Conservation (phyloP, 2,888 invertebrate genomes). For the Drosophila monieri region DNA sequence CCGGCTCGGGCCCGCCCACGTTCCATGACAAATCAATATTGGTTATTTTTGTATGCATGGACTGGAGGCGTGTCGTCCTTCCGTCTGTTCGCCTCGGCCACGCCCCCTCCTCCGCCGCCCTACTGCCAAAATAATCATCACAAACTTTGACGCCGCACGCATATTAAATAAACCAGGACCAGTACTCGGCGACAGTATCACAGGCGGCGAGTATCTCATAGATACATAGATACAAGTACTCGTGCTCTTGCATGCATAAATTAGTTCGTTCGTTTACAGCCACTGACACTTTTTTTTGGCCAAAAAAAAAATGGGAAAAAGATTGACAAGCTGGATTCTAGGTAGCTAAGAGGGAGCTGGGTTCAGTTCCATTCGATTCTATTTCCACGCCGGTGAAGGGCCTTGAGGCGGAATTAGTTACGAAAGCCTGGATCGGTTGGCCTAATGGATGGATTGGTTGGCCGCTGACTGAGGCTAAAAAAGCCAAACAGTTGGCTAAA, state of each 20-base stretch:
- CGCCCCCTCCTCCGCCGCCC: slow-evolving; percentile 33
- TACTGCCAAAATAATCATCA: slow-evolving; percentile 72
- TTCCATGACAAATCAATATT: slow-evolving; percentile 72
- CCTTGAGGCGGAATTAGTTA: slow-evolving; percentile 33
- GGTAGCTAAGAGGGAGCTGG: slow-evolving; percentile 39
- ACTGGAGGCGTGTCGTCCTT: slow-evolving; percentile 61
- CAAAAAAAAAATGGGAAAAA: slow-evolving; percentile 24
- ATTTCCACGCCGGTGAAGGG: neutral
- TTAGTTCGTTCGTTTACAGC: slow-evolving; percentile 26
- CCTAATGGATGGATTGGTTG: slow-evolving; percentile 12
- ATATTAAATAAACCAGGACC: slow-evolving; percentile 72
- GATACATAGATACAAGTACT: slow-evolving; percentile 39
- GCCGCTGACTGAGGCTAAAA: slow-evolving; percentile 11
- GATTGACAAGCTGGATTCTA: slow-evolving; percentile 43
- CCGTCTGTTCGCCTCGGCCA: slow-evolving; percentile 10
- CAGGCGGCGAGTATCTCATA: slow-evolving; percentile 36
- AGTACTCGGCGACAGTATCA: slow-evolving; percentile 2
- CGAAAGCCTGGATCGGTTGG: slow-evolving; percentile 10
- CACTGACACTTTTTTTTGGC: slow-evolving; percentile 22
- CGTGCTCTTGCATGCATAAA: slow-evolving; percentile 38
- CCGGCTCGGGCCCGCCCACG: slow-evolving; percentile 3
- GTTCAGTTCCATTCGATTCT: slow-evolving; percentile 3
- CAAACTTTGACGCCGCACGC: slow-evolving; percentile 76
- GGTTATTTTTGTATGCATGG: slow-evolving; percentile 77
- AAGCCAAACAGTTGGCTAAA: slow-evolving; percentile 8